Conservation (phyloP, 2,888 invertebrate species). For the Sinelater perroti region DNA sequence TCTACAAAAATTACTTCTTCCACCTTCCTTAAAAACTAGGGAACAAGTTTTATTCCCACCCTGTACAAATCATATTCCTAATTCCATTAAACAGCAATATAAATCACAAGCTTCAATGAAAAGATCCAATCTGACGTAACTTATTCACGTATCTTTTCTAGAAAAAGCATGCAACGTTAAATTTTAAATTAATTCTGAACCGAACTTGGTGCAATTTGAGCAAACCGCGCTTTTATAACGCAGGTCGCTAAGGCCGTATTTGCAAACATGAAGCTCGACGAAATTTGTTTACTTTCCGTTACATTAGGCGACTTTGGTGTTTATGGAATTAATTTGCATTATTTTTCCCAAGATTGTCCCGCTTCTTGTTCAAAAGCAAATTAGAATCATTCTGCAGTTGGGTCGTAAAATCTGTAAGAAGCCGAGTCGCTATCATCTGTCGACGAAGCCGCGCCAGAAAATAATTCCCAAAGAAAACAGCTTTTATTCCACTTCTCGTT, state of each 20-base stretch:
- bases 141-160: neutral
- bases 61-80: no score
- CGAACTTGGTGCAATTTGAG: neutral
- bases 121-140: neutral
- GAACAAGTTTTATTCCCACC: no score
- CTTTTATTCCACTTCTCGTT: neutral
- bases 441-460: no score
- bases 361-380: neutral
- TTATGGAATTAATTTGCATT: slow-evolving; percentile 12
- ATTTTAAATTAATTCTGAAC: neutral
- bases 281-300: slow-evolving; percentile 7
- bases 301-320: neutral
- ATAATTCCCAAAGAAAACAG: no score
- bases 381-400: no score
- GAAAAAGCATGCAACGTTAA: neutral
- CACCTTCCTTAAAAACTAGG: no score
- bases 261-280: neutral
- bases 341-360: neutral
- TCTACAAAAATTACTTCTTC: no score
- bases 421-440: no score
- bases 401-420: no score
- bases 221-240: no score
- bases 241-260: neutral
- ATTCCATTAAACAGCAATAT: no score
- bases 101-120: no score